These are phyloP conservation scores for Agriopis marginaria DNA, from an alignment of 2,888 invertebrate genomes.

Conservation along the genomic window DNA sequence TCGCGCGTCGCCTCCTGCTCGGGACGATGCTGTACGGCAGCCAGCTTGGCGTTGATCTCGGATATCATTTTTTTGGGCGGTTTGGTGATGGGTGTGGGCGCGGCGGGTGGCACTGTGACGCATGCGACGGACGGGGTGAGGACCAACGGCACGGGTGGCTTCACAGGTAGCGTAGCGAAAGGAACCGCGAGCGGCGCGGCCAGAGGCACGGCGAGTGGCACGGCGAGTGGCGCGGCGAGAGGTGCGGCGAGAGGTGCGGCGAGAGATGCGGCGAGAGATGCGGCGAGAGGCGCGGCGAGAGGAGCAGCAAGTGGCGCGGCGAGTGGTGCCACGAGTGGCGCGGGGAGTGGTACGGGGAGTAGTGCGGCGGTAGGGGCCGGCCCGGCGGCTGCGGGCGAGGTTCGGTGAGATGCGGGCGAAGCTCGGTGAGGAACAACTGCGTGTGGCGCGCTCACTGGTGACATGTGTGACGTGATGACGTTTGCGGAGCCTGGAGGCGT, in stretches of 20 bases:
- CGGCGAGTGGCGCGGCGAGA: conserved; percentile 1
- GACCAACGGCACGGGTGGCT: conserved; percentile 16
- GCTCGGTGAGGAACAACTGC: conserved; percentile 16
- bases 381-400: conserved; percentile 28
- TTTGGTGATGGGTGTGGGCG: conserved; percentile 72
- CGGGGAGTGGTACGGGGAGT: conserved; percentile 9
- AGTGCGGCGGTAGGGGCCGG: conserved; percentile 29
- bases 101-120: conserved; percentile 27
- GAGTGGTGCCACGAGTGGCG: neutral
- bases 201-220: neutral
- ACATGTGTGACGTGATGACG: conserved; percentile 19
- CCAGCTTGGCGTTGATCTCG: conserved; percentile 75
- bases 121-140: conserved; percentile 37
- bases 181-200: conserved; percentile 28
- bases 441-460: neutral
- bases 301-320: conserved; percentile 18
- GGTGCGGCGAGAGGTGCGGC: neutral
- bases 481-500: conserved; percentile 6
- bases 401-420: conserved; percentile 23
- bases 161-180: conserved; percentile 34
- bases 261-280: conserved; percentile 24
- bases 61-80: conserved; percentile 81
- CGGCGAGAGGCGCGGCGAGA: conserved; percentile 21
- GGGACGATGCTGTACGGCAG: conserved; percentile 56
- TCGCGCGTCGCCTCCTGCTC: conserved; percentile 44